Base-by-base conservation (phyloP, 92 coral and sea anemone genomes). In the Zoanthus sociatus region DNA sequence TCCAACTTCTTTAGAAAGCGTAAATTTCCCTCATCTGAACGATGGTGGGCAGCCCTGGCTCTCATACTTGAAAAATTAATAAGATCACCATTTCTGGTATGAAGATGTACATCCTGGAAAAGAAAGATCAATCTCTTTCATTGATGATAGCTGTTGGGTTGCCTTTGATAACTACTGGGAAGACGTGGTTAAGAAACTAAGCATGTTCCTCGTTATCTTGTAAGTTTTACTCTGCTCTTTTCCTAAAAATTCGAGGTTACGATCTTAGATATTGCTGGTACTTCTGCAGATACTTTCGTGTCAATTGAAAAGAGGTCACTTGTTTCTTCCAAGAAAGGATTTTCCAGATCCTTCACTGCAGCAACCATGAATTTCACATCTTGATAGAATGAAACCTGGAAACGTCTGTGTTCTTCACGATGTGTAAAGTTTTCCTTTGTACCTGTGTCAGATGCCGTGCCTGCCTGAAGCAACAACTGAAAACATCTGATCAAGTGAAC, bases 241-340 rank as follows among this genome's bases (percentile, higher is more conserved):
- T 56, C 64, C 64, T 56, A 56, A 56, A 18, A 17, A 56, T 56
- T 56, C 18, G 18, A 56, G 0, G 64, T 56, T 0, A 1, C 64
- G 15, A 56, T 56, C 64, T 18, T 56, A 56, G 64, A 12, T 56
- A 56, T 6, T 12, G 64, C 64, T 56, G 64, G 0, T 1, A 14
- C 64, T 33, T 51, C 86, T 3, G 93, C 91, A 13, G 83, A 67
- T 55, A 73, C 89, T 42, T 84, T 88, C 44, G 92, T 92, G 87
- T 92, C 95, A 9, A 87, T 73, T 7, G 78, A 83, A 6, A 92
- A 37, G 73, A 92, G 83, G 75, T 92, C 92, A 17, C 83, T 88
- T 51, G 89, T 75, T 83, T 89, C 94, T 64, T 87, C 91, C 61
- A 87, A 7, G 83, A 93, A 90, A 18, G 94, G 96, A 77, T 93